Percentiles rank a stretch among this genome's conserved stretches.
These are phyloP conservation scores for Callyntrura guangdongensis DNA, from an alignment of 2,888 invertebrate species.

Conservation along the genomic window DNA sequence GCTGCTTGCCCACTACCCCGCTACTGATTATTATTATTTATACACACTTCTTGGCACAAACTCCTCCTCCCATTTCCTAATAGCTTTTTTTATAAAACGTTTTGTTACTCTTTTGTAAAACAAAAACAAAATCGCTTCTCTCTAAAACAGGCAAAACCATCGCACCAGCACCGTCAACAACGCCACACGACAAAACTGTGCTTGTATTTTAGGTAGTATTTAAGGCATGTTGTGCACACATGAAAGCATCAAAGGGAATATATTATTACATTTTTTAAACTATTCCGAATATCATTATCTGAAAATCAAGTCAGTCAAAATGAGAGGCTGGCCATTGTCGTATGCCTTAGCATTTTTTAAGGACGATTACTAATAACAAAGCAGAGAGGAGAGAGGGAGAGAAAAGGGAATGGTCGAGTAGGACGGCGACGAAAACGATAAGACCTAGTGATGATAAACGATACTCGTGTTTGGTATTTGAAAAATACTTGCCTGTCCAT, in stretches of 20 bases:
- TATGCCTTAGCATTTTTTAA: not conserved
- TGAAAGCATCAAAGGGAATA: not conserved
- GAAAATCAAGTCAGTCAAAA: conserved; percentile 47
- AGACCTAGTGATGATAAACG: conserved; percentile 1
- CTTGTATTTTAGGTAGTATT: not conserved
- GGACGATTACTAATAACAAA: not conserved
- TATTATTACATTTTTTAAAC: conserved; percentile 18
- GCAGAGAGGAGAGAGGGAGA: not conserved
- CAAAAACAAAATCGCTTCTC: conserved; percentile 24
- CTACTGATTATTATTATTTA: conserved; percentile 64
- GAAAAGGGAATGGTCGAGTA: conserved; percentile 36
- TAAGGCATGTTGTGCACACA: not conserved
- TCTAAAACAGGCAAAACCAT: not conserved
- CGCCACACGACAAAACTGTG: not conserved
- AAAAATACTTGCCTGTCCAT: conserved; percentile 7
- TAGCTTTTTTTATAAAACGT: conserved; percentile 56
- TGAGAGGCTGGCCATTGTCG: conserved; percentile 10
- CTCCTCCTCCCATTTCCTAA: conserved; percentile 58
- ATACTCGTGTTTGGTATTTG: conserved; percentile 7
- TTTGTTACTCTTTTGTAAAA: conserved; percentile 23
- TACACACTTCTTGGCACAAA: conserved; percentile 53
- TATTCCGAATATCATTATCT: conserved; percentile 46
- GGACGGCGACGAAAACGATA: conserved; percentile 8
- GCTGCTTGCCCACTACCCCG: conserved; percentile 5
- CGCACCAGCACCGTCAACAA: no score